A percentile compares a stretch with the other conserved stretches of the same genome.
Conservation (phyloP, 2,113 vertebrate genomes). For the Rattus norvegicus region DNA sequence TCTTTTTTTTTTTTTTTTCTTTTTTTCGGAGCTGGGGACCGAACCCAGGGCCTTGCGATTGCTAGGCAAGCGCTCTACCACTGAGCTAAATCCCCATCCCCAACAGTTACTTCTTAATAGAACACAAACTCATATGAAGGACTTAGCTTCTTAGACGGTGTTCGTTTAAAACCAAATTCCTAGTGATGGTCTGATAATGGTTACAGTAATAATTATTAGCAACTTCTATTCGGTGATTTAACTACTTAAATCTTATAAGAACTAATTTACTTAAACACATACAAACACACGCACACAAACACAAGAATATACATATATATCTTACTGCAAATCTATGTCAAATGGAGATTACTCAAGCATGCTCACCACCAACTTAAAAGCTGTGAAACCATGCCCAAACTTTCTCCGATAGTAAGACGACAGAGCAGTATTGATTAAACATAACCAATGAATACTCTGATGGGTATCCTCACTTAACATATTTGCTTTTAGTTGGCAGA, state of each 20-base stretch:
- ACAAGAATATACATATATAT: neutral
- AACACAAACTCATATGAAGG: constrained; percentile 66
- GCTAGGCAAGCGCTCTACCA: no score
- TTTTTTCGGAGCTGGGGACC: no score
- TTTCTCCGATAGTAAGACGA: constrained; percentile 19
- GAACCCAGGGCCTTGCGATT: no score
- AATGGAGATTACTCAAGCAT: neutral
- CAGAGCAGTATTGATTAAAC: constrained; percentile 45
- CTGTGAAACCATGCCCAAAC: constrained; percentile 42
- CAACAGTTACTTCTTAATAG: neutral
- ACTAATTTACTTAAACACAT: constrained; percentile 28
- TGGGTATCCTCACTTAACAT: constrained; percentile 1
- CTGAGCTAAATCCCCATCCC: no score
- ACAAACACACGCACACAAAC: neutral
- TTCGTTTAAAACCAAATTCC: constrained; percentile 82
- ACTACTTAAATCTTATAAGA: neutral
- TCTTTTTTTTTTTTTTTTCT: no score
- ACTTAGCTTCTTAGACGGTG: constrained; percentile 78
- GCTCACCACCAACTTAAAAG: constrained; percentile 17
- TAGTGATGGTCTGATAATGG: constrained; percentile 70
- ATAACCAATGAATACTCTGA: constrained; percentile 28
- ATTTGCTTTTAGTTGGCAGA: constrained; percentile 22
- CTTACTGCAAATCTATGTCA: constrained; percentile 59
- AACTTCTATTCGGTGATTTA: constrained; percentile 30
- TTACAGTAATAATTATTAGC: constrained; percentile 32